phyloP scores from a whole-genome alignment of 2,113 vertebrate species.

The Cyprinus carpio region DNA sequence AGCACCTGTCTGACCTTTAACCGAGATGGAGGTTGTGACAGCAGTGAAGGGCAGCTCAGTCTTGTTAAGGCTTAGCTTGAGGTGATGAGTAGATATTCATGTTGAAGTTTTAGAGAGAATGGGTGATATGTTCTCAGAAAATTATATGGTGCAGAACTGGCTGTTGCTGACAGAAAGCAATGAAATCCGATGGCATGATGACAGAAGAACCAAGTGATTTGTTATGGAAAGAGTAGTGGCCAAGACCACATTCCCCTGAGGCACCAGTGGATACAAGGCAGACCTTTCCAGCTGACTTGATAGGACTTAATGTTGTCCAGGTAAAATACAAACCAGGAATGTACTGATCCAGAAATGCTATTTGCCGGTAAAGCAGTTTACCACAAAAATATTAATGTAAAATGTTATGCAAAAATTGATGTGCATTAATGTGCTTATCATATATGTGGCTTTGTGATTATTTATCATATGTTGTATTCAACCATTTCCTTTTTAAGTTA shows the following conservation, averaged over 20 bases:
- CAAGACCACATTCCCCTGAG: conserved; percentile 9
- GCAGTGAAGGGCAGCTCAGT: conserved; percentile 8
- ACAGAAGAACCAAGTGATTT: neutral
- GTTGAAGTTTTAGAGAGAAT: neutral
- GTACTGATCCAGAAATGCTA: neutral
- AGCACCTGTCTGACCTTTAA: conserved; percentile 20
- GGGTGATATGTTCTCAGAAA: neutral
- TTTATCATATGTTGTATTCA: too few relatives aligned
- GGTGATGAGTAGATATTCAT: conserved; percentile 6
- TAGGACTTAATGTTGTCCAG: neutral
- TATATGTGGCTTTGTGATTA: too few relatives aligned
- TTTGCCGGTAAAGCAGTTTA: neutral
- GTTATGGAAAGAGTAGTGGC: neutral
- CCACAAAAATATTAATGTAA: neutral
- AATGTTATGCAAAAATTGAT: neutral
- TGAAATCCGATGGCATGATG: neutral
- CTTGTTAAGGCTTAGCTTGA: conserved; percentile 21
- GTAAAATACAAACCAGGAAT: neutral
- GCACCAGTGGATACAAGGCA: neutral
- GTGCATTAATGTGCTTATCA: neutral
- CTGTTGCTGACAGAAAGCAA: conserved; percentile 3
- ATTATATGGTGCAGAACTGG: neutral
- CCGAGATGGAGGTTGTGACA: conserved; percentile 32
- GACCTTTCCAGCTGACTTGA: neutral
- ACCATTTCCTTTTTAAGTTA: too few relatives aligned